phyloP scores from a whole-genome alignment of 2,113 vertebrate species.

The human (Homo sapiens) region GRCh38 chr4:140678001-140678500 shows the following conservation, averaged over 20 bases:
- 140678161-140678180: not conserved
- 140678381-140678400: not conserved
- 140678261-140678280: not conserved
- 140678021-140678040: not conserved
- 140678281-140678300: not conserved
- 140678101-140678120: not conserved
- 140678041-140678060: not conserved
- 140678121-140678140: not conserved
- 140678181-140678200: not conserved
- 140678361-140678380: not conserved
- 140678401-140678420: not conserved
- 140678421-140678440: not conserved
- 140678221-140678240: fast-evolving
- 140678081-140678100: not conserved
- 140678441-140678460: not conserved
- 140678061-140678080: not conserved
- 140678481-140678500: not conserved
- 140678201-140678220: not conserved
- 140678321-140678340: fast-evolving
- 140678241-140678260: not conserved
- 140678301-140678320: not conserved
- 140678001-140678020: not conserved
- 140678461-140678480: not conserved
- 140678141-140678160: not conserved
- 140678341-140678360: not conserved